Conservation (phyloP, 2,113 vertebrate genomes). For the Osmerus mordax region DNA sequence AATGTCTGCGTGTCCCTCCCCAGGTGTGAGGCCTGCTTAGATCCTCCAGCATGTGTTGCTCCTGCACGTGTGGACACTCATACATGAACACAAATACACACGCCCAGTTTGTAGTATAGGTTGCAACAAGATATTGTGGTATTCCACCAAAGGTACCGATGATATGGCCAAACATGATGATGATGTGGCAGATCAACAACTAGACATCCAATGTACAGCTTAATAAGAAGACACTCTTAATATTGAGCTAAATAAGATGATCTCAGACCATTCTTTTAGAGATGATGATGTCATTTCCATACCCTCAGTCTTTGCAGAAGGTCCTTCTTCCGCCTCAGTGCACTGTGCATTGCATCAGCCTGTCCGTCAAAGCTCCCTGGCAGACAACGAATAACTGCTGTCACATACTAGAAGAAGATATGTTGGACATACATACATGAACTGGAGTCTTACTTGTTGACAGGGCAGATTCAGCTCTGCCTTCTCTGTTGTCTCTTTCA, state of each 20-base stretch:
- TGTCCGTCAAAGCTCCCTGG: constrained; percentile 65
- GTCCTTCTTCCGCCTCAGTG: constrained; percentile 72
- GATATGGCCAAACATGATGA: not conserved
- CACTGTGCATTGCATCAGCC: constrained; percentile 63
- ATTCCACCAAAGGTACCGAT: not conserved
- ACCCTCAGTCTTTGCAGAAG: constrained; percentile 77
- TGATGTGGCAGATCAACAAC: not conserved
- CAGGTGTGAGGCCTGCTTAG: constrained; percentile 54
- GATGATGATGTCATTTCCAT: constrained; percentile 45
- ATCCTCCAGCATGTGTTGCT: constrained; percentile 77
- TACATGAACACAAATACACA: constrained; percentile 1
- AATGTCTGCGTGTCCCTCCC: constrained; percentile 39
- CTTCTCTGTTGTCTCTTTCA: constrained; percentile 63
- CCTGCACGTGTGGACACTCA: constrained; percentile 56
- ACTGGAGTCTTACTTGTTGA: constrained; percentile 63
- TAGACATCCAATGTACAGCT: too few relatives aligned
- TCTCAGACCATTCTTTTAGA: not conserved
- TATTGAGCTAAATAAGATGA: not conserved
- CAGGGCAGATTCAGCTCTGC: constrained; percentile 50
- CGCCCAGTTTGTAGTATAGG: not conserved
- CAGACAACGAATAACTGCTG: constrained; percentile 4
- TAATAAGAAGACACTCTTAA: too few relatives aligned
- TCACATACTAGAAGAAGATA: too few relatives aligned
- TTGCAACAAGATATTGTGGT: not conserved
- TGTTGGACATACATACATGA: too few relatives aligned